phyloP scores from a whole-genome alignment of 2,113 vertebrate genomes.

The Cololabis saira region DNA sequence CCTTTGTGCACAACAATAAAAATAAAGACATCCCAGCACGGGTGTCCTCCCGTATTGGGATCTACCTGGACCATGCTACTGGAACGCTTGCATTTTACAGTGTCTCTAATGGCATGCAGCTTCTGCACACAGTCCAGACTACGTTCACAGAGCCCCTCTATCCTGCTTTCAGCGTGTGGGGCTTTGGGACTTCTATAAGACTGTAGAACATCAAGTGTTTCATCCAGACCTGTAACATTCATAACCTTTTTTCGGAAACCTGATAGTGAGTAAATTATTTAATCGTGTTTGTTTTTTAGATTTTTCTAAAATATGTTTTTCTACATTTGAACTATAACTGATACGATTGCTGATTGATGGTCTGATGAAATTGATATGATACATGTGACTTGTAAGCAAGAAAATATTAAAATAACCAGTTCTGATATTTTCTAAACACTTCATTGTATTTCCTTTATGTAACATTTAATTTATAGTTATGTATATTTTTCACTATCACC shows the following conservation, averaged over 20 bases:
- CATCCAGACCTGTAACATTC: not conserved
- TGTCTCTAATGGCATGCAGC: slow-evolving; percentile 77
- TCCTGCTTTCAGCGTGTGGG: slow-evolving; percentile 87
- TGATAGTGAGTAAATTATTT: not conserved
- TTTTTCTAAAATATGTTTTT: not conserved
- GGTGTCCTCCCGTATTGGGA: slow-evolving; percentile 73
- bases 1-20: slow-evolving; percentile 84
- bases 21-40: slow-evolving; percentile 72
- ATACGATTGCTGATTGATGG: not conserved
- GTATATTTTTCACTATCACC: not conserved
- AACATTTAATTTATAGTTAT: not conserved
- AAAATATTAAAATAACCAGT: not conserved
- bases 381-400: not conserved
- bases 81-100: slow-evolving; percentile 83
- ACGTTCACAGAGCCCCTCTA: slow-evolving; percentile 83
- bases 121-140: slow-evolving; percentile 79
- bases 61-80: slow-evolving; percentile 81
- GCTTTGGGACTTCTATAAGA: slow-evolving; percentile 72
- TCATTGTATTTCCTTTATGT: not conserved
- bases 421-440: not conserved
- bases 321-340: not conserved
- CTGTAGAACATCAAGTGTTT: slow-evolving; percentile 41
- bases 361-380: not conserved
- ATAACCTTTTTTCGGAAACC: not conserved
- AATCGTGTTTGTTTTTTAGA: not conserved